Conservation (phyloP, 2,797 vertebrate species). For the Silurus aristotelis region DNA sequence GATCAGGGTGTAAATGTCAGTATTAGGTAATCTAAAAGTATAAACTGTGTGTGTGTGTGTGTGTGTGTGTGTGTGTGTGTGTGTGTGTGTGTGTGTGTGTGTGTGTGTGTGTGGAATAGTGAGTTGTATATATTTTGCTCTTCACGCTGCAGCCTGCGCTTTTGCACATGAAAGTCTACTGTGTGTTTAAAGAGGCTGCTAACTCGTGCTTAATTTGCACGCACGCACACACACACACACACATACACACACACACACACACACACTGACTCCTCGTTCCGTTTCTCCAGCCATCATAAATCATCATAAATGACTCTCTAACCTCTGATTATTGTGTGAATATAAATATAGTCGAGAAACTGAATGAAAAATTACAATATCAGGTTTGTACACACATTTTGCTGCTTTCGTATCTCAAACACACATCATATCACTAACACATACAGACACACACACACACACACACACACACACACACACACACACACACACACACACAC, state of each 20-base stretch:
- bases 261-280: not conserved
- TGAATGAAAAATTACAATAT: not conserved
- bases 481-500: constrained; percentile 14
- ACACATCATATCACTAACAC: not conserved
- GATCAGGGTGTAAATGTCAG: not conserved
- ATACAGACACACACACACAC: not conserved
- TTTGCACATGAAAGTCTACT: constrained; percentile 64
- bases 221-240: constrained; percentile 12
- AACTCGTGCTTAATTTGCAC: constrained; percentile 69
- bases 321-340: not conserved
- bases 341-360: not conserved
- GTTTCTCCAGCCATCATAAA: not conserved
- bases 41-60: too few relatives aligned
- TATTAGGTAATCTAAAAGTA: not conserved
- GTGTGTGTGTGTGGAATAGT: not conserved
- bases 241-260: not conserved
- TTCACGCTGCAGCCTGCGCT: constrained; percentile 36
- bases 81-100: not conserved
- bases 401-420: not conserved
- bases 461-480: not conserved
- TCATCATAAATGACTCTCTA: not conserved
- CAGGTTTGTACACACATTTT: not conserved
- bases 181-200: constrained; percentile 67
- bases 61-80: not conserved
- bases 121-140: constrained; percentile 3